A percentile compares a stretch with the other conserved stretches of the same genome.
phyloP scores from a whole-genome alignment of 2,888 invertebrate species.

The Aleiodes testaceus region DNA sequence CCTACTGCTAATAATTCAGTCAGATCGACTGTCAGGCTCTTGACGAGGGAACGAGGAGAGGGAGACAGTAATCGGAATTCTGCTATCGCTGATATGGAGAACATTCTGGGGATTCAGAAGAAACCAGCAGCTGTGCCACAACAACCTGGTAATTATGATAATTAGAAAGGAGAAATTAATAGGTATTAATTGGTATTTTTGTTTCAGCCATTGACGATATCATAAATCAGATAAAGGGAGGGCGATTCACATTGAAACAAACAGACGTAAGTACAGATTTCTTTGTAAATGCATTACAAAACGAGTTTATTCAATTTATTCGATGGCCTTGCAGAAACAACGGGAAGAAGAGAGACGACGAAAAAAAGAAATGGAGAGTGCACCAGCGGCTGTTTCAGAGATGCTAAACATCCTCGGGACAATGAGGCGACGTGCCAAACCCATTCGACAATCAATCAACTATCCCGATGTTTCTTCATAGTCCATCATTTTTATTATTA shows the following conservation, averaged over 20 bases:
- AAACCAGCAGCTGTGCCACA: constrained; percentile 76
- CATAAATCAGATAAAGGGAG: constrained; percentile 85
- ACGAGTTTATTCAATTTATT: constrained; percentile 2
- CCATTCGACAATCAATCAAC: constrained; percentile 67
- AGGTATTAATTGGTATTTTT: constrained; percentile 36
- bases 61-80: constrained; percentile 58
- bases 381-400: constrained; percentile 77
- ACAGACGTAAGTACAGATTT: constrained; percentile 74
- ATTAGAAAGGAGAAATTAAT: background rate
- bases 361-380: constrained; percentile 77
- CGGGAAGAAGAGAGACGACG: constrained; percentile 75
- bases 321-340: constrained; percentile 69
- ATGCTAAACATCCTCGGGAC: constrained; percentile 82
- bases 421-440: constrained; percentile 75
- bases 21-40: constrained; percentile 66
- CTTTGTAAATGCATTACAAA: constrained; percentile 15
- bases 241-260: constrained; percentile 81
- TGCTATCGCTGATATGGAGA: constrained; percentile 76
- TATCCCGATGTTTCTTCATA: constrained; percentile 60
- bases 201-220: constrained; percentile 82
- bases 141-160: constrained; percentile 73
- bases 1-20: constrained; percentile 58
- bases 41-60: constrained; percentile 61
- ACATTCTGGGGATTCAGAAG: constrained; percentile 76
- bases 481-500: constrained; percentile 26